Evolutionary conservation across 2,888 invertebrate species (phyloP), one percentile per base, ranked within the genome.

Genomic region (Entomobrya multifasciata): DNA sequence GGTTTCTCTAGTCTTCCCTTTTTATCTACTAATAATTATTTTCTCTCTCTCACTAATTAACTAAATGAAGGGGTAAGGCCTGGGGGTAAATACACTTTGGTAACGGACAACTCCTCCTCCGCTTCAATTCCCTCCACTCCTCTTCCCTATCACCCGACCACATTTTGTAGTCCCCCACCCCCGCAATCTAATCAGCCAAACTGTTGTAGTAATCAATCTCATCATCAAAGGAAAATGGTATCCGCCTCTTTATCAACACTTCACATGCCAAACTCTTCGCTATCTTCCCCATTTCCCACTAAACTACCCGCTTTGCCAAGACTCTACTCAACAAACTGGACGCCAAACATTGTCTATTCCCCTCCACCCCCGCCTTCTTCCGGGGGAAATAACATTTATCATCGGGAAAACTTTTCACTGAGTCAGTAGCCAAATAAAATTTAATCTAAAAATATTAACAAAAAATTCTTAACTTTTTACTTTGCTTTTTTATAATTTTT

Each of bases 271-370:
- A n/a, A n/a, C 27, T n/a, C n/a, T n/a, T n/a, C n/a, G n/a, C n/a
- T n/a, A n/a, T n/a, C n/a, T n/a, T n/a, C n/a, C n/a, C n/a, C n/a
- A n/a, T n/a, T n/a, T n/a, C 67, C 90, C 3, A 88, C 89, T n/a
- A 89, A 88, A 65, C 84, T 86, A 6, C 91, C 91, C 22, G 90
- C 90, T 79, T 89, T 91, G 30, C 91, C 91, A 22, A 74, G 91
- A 30, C 88, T 91, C 25, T 91, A 91, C 79, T 90, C 90, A 13
- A 90, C 90, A 41, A 90, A 91, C 86, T 91, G 91, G 91, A 91
- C 91, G n/a, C 91, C 91, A 27, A 91, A 91, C 44, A 91, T 91
- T 87, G 88, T 88, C 41, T 87, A 88, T n/a, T 81, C 84, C 44
- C 84, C 87, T 36, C 88, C 90, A 52, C 52, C 49, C 15, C n/a